These are phyloP conservation scores for Drosophila ananassae DNA, from an alignment of 1,140 invertebrate genomes.

Conservation along the genomic window DNA sequence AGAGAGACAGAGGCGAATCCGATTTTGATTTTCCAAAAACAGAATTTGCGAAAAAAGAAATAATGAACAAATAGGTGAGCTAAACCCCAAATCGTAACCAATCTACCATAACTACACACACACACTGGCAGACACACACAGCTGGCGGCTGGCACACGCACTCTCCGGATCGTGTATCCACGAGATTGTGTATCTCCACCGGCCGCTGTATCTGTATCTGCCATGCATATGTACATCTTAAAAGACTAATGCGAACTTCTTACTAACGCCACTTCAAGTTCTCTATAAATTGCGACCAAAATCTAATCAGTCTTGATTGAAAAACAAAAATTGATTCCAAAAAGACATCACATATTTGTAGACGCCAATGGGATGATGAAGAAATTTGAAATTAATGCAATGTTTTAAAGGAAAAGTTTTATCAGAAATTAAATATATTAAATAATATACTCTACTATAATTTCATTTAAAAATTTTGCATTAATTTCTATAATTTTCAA, in stretches of 20 bases:
- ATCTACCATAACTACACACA: constrained; percentile 66
- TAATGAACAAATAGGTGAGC: constrained; percentile 80
- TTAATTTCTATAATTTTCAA: not conserved
- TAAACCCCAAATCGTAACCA: constrained; percentile 84
- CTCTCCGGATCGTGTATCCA: not conserved
- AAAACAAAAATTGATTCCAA: constrained; percentile 18
- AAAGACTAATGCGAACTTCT: constrained; percentile 76
- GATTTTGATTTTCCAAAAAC: constrained; percentile 37
- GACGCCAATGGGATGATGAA: constrained; percentile 33
- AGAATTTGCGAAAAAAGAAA: constrained; percentile 54
- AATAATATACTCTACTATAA: constrained; percentile 2
- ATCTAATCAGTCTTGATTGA: constrained; percentile 2
- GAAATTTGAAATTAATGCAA: constrained; percentile 39
- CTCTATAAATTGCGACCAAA: constrained; percentile 9
- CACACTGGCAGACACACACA: constrained; percentile 37
- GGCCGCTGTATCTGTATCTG: constrained; percentile 2
- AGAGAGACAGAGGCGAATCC: constrained; percentile 44
- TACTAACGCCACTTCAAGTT: constrained; percentile 61
- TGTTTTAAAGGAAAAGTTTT: not conserved
- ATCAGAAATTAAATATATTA: not conserved
- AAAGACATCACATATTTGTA: constrained; percentile 33
- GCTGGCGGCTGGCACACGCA: constrained; percentile 8
- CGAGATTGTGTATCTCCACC: not conserved
- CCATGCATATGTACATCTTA: constrained; percentile 44
- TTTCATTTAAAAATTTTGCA: constrained; percentile 15